A percentile compares a stretch with the other conserved stretches of the same genome.
These are phyloP conservation scores for Peromyscus eremicus DNA, from an alignment of 2,797 vertebrate genomes.

Conservation along the genomic window DNA sequence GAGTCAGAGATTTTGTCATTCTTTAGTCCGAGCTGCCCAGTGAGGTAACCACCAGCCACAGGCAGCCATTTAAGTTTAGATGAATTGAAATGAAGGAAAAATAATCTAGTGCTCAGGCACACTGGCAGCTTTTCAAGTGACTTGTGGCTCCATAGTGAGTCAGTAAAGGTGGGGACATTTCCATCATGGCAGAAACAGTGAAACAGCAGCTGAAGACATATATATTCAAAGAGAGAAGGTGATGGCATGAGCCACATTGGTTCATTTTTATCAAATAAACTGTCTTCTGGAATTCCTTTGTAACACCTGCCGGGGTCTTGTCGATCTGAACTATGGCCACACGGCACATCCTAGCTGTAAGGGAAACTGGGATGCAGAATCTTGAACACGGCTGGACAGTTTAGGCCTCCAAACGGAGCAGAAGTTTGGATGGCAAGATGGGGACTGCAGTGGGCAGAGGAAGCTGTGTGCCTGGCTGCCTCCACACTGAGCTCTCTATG, in stretches of 20 bases:
- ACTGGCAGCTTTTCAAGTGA: not conserved
- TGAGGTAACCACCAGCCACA: not conserved
- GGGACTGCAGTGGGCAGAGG: not conserved
- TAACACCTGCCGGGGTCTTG: not conserved
- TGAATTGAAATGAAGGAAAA: conserved; percentile 8
- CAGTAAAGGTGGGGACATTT: not conserved
- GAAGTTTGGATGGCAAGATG: not conserved
- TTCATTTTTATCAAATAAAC: not conserved
- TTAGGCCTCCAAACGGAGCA: not conserved
- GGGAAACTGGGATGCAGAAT: not conserved
- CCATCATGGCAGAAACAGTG: not conserved
- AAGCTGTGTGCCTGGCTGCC: not conserved
- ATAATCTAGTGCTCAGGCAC: not conserved
- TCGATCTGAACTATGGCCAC: not conserved
- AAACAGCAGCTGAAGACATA: no score
- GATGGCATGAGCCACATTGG: not conserved
- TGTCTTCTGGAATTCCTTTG: not conserved
- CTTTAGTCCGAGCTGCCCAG: not conserved
- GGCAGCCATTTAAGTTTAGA: not conserved
- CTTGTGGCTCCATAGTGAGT: not conserved
- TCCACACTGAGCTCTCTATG: not conserved
- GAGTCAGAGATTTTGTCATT: not conserved
- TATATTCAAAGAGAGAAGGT: not conserved
- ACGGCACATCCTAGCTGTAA: not conserved
- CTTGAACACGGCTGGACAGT: not conserved